Percentiles rank a stretch among this genome's conserved stretches.
phyloP scores from a whole-genome alignment of 2,888 invertebrate species.

The Pocota personata region DNA sequence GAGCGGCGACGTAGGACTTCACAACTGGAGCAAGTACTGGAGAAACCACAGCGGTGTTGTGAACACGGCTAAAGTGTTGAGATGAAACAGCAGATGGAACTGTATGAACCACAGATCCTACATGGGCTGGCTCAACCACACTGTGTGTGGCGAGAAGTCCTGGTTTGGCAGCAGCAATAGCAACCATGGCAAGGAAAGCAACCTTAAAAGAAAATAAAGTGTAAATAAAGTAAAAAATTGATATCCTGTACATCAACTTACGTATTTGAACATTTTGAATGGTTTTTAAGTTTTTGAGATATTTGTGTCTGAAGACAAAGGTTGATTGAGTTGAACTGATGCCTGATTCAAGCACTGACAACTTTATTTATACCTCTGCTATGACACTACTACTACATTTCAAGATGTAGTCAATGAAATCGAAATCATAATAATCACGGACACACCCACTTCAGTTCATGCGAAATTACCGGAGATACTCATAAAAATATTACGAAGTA shows the following conservation, averaged over 20 bases:
- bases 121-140: conserved; percentile 79
- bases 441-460: conserved; percentile 39
- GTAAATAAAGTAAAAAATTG: conserved; percentile 55
- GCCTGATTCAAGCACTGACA: neutral
- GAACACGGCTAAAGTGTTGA: conserved; percentile 45
- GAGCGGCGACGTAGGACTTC: conserved; percentile 76
- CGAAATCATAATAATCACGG: conserved; percentile 16
- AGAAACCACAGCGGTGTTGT: conserved; percentile 54
- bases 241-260: conserved; percentile 75
- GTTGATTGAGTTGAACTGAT: conserved; percentile 53
- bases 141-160: conserved; percentile 77
- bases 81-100: conserved; percentile 54
- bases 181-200: conserved; percentile 79
- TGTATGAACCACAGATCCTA: conserved; percentile 79
- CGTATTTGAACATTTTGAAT: conserved; percentile 81
- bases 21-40: conserved; percentile 72
- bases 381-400: neutral
- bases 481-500: neutral
- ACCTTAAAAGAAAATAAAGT: conserved; percentile 4
- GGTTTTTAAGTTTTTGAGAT: conserved; percentile 7
- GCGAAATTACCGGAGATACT: neutral
- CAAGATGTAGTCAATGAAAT: conserved; percentile 1
- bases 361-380: conserved; percentile 53
- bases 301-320: conserved; percentile 32
- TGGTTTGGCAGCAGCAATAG: conserved; percentile 78